A percentile compares a stretch with the other conserved stretches of the same genome.
Evolutionary conservation across 1,140 invertebrate species (phyloP).

Genomic region (Akabosia matsudoensis): DNA sequence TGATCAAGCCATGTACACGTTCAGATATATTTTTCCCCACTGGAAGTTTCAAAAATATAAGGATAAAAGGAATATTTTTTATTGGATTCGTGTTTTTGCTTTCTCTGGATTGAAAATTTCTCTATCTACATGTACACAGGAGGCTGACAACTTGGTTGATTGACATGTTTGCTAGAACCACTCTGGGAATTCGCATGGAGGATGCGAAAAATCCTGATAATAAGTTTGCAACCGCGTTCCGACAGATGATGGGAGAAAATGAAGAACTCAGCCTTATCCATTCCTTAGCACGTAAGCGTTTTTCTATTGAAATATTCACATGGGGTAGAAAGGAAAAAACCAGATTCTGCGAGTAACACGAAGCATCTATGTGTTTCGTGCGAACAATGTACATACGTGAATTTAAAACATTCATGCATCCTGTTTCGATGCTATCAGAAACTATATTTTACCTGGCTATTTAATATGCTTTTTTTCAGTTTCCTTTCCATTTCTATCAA

Average conservation of each 20-base stretch:
- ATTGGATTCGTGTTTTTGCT: neutral
- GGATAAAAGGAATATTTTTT: neutral
- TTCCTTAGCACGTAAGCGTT: conserved; percentile 33
- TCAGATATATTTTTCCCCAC: too few species aligned
- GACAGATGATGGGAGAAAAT: conserved; percentile 39
- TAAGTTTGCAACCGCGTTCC: conserved; percentile 34
- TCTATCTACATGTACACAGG: conserved; percentile 21
- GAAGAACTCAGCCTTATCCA: conserved; percentile 3
- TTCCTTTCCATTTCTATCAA: conserved; percentile 34
- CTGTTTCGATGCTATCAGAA: too few species aligned
- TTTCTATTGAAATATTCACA: neutral
- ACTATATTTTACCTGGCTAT: neutral
- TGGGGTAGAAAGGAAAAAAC: too few species aligned
- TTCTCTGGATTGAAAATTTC: too few species aligned
- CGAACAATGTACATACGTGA: too few species aligned
- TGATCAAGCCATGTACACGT: too few species aligned
- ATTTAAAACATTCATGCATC: too few species aligned
- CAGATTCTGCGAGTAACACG: too few species aligned
- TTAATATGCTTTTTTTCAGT: conserved; percentile 29
- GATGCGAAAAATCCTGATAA: conserved; percentile 36
- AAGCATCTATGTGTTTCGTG: too few species aligned
- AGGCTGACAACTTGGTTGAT: conserved; percentile 36
- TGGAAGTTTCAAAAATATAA: too few species aligned
- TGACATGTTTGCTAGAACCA: conserved; percentile 39
- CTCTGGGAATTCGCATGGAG: conserved; percentile 34